Percentiles rank a stretch among this genome's conserved stretches.
Conservation (phyloP, 2,797 vertebrate species). For the Toxotes lorentzi region DNA sequence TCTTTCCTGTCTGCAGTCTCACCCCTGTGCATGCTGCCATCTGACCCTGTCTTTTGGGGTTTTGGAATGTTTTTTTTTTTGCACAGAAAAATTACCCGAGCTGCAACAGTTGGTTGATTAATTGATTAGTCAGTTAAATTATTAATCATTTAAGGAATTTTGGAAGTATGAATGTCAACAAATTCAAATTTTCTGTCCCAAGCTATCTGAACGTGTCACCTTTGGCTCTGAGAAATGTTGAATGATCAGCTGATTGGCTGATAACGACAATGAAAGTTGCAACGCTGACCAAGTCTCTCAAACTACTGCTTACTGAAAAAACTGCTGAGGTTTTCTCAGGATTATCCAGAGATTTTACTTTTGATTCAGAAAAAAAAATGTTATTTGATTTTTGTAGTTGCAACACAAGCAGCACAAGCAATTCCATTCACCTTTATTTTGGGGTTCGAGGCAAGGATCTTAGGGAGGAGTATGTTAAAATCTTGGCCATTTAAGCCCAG, state of each 20-base stretch:
- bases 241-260: too few relatives aligned
- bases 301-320: neutral
- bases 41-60: neutral
- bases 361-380: too few relatives aligned
- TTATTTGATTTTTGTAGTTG: too few relatives aligned
- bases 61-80: neutral
- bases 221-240: neutral
- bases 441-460: too few relatives aligned
- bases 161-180: neutral
- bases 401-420: neutral
- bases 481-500: neutral
- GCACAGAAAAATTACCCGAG: neutral
- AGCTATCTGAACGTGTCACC: neutral
- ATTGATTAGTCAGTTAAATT: neutral
- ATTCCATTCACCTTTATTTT: neutral
- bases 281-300: too few relatives aligned
- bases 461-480: too few relatives aligned
- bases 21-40: slow-evolving; percentile 13
- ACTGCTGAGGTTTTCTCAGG: neutral
- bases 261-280: too few relatives aligned
- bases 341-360: too few relatives aligned
- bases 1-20: neutral
- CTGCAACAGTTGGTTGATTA: neutral
- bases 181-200: neutral
- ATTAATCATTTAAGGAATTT: too few relatives aligned